Evolutionary conservation across 2,888 invertebrate genomes (phyloP).

Genomic region (Ophioninae sp.): DNA sequence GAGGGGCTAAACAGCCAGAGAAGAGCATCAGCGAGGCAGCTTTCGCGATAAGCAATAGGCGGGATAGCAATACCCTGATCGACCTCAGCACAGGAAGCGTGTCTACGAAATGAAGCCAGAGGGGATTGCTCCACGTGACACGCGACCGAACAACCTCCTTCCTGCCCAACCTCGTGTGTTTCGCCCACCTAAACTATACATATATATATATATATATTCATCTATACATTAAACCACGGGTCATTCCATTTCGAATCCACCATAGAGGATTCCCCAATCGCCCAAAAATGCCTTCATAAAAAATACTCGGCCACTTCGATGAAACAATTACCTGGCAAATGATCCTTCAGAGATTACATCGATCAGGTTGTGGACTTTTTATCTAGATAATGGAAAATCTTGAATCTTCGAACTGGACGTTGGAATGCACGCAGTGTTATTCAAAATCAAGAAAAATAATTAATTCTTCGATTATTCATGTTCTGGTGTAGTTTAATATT

Average conservation of each 20-base stretch:
- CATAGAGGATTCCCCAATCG: background rate
- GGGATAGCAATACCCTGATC: conserved; percentile 61
- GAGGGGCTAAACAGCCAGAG: conserved; percentile 44
- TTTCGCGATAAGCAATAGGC: conserved; percentile 62
- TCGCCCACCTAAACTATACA: conserved; percentile 35
- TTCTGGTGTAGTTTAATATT: no score
- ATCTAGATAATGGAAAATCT: background rate
- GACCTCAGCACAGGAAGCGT: conserved; percentile 66
- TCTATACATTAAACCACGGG: conserved; percentile 8
- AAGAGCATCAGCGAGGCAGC: conserved; percentile 45
- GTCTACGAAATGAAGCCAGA: conserved; percentile 69
- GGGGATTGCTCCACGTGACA: conserved; percentile 75
- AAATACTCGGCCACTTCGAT: background rate
- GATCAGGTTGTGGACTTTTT: background rate
- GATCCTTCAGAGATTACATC: background rate
- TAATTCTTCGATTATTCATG: background rate
- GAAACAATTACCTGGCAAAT: background rate
- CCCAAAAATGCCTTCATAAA: background rate
- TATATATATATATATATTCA: background rate
- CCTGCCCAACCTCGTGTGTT: conserved; percentile 33
- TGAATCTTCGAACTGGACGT: background rate
- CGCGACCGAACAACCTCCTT: conserved; percentile 73
- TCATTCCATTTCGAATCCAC: conserved; percentile 2
- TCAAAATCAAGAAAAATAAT: background rate
- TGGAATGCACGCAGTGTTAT: background rate